Evolutionary conservation across 2,888 invertebrate species (phyloP).

Genomic region (Trachelus troglodyta): DNA sequence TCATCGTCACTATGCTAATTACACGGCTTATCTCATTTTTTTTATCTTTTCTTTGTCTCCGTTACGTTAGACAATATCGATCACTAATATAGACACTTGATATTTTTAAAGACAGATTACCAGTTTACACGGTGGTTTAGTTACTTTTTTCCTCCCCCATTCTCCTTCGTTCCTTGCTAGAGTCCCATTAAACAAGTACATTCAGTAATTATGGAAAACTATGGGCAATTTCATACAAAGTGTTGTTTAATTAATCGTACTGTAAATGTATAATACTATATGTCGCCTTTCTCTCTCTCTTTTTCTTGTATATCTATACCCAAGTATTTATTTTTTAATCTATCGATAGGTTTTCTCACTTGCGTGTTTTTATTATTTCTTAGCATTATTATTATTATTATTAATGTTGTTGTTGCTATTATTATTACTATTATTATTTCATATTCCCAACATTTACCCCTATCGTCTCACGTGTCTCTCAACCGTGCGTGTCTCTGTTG

Average conservation of each 20-base stretch:
- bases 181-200: constrained; percentile 49
- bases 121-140: constrained; percentile 16
- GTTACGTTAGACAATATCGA: constrained; percentile 58
- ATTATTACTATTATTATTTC: constrained; percentile 7
- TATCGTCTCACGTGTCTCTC: neutral
- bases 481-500: too few relatives aligned
- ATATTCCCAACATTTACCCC: neutral
- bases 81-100: constrained; percentile 64
- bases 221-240: constrained; percentile 50
- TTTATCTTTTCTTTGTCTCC: constrained; percentile 40
- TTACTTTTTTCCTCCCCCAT: constrained; percentile 2
- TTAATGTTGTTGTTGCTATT: neutral
- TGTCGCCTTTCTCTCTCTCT: constrained; percentile 23
- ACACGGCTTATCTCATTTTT: constrained; percentile 32
- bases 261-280: constrained; percentile 56
- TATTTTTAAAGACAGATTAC: constrained; percentile 53
- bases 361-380: constrained; percentile 18
- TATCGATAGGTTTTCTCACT: constrained; percentile 13
- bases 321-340: constrained; percentile 8
- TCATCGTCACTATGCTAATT: constrained; percentile 15
- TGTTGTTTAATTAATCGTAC: constrained; percentile 47
- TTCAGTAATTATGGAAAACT: constrained; percentile 57
- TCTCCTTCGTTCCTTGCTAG: constrained; percentile 21
- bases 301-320: too few relatives aligned
- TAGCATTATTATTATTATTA: constrained; percentile 19